phyloP scores from a whole-genome alignment of 2,888 invertebrate species.

The Phytoseiulus persimilis region DNA sequence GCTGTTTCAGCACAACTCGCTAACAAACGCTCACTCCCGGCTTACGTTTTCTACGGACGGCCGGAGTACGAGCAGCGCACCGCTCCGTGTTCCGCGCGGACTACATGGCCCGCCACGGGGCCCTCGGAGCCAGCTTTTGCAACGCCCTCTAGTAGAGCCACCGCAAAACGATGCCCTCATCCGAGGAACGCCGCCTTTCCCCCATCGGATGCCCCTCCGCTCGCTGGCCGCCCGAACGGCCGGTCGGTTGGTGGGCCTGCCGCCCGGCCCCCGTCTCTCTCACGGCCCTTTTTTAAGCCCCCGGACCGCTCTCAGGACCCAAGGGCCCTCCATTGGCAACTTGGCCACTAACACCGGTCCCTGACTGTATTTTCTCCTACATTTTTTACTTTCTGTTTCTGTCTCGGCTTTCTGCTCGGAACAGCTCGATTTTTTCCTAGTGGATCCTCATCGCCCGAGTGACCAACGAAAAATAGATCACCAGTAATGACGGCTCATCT shows the following conservation, averaged over 20 bases:
- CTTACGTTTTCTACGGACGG: neutral
- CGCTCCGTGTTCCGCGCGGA: slow-evolving; percentile 39
- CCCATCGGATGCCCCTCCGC: neutral
- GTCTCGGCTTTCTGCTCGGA: neutral
- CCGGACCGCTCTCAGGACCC: neutral
- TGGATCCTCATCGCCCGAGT: neutral
- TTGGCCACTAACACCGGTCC: neutral
- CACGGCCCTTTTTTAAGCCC: neutral
- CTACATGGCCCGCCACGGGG: slow-evolving; percentile 23
- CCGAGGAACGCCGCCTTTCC: neutral
- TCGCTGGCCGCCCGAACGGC: neutral
- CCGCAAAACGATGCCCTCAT: neutral
- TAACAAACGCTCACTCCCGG: neutral
- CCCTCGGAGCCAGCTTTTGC: neutral
- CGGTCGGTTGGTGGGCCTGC: neutral
- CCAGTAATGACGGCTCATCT: neutral
- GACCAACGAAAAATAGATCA: neutral
- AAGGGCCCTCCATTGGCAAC: neutral
- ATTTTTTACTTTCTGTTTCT: neutral
- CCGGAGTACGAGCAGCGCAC: slow-evolving; percentile 31
- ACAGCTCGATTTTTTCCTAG: neutral
- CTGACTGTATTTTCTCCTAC: neutral
- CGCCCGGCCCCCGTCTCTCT: neutral
- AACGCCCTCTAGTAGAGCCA: slow-evolving; percentile 32
- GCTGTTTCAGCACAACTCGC: neutral